Base-by-base conservation (phyloP, 1,140 invertebrate species). In the Drosophila orena region DNA sequence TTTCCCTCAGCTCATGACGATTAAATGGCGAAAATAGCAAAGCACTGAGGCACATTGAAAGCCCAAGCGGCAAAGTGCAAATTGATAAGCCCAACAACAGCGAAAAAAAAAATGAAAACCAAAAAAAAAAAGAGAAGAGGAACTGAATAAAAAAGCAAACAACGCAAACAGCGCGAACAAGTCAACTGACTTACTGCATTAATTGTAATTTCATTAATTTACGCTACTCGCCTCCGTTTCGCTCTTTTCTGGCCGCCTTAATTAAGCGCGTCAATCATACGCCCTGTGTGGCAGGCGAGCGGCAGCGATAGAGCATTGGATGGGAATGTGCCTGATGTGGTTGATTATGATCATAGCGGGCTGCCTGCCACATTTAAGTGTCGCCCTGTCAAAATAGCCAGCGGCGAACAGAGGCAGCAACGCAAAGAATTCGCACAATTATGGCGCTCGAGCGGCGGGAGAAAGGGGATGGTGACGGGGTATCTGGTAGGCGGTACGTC, bases 151-250 rank as follows among this genome's bases (percentile, higher is more conserved):
- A 30, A 30, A 30, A 30, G 17, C 44, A 30, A 30, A 14, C 44
- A 37, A 22, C 43, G 42, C 12, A 40, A 35, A 34, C 10, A 54
- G 42, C 50, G 30, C 27, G 52, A 65, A 75, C 20, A 75, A 76
- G 52, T 43, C 70, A 56, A 74, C 59, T 74, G 61, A 65, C 72
- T 75, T 43, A 62, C 72, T 80, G 80, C 81, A 84, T 84, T 69
- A 85, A 88, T 85, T 85, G 81, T 78, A 88, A 86, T 85, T 85
- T 74, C 81, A 88, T 85, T 85, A 85, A 85, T 81, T 81, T 86
- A 80, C 49, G 58, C 65, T 72, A 17, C 54, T 42, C 27, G 53
- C 74, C 52, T 49, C 44, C 20, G 24, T 50, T 64, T 49, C 14
- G 30, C 72, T 65, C 50, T 61, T 52, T 54, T 49, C 56, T 57